Evolutionary conservation across 2,888 invertebrate species (phyloP), one percentile per base, ranked within the genome.

Genomic region (Junonia oenone): DNA sequence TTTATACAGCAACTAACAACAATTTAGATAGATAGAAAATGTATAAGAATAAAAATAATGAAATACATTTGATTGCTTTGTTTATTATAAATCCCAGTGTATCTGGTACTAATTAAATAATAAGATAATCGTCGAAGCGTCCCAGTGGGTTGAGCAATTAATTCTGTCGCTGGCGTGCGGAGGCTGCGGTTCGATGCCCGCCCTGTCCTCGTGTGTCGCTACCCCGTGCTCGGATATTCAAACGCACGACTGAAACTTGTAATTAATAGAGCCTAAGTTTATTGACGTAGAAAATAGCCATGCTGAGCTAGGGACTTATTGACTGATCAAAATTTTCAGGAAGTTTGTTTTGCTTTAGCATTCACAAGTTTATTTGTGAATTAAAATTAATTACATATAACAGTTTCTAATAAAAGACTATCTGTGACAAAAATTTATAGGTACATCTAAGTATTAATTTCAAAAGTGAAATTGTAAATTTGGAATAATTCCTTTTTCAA

Each of bases 161-260:
- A 72, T 69, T 72, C 63, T 62, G 63, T 59, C 66, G 60, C 68
- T 72, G 70, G 71, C 58, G 68, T 61, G 67, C 26, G 22, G 72
- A 69, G 66, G 61, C 70, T 75, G 75, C 69, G 76, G 75, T 75
- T 71, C 72, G 71, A 68, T 69, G 69, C 68, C 66, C 67, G 66
- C 71, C 71, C 65, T 71, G 71, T 71, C 72, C 64, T 59, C 60
- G 63, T 61, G 63, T 62, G 45, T 35, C 33, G 35, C 35, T 38
- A 54, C 51, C 54, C 58, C 46, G 50, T 56, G 53, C 67, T 59
- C 53, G 57, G 52, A 61, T 58, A 55, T 59, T 62, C 59, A 63
- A 63, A 64, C 62, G 66, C 62, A 64, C 62, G 56, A 63, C 55
- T 56, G 59, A 60, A 66, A 68, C 58, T 63, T 63, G 55, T 67